Percentiles rank a stretch among this genome's conserved stretches.
Conservation (phyloP, 2,113 vertebrate genomes). For the Apus apus region DNA sequence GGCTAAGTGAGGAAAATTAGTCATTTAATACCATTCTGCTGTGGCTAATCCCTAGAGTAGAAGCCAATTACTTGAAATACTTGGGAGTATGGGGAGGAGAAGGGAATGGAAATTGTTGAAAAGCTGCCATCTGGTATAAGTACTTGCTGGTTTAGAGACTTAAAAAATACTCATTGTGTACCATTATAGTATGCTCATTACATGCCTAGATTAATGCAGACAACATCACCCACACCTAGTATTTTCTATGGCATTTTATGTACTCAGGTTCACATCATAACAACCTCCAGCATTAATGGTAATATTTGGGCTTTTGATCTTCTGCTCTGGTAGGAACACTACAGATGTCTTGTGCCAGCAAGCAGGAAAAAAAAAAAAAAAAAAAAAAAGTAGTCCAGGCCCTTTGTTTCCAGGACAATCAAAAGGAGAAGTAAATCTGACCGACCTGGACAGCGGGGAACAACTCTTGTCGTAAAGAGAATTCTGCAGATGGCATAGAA, state of each 20-base stretch:
- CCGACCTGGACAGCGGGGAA: background rate
- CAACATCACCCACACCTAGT: conserved; percentile 17
- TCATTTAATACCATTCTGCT: background rate
- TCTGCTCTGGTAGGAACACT: background rate
- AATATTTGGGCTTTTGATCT: background rate
- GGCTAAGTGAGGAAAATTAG: background rate
- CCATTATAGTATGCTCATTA: background rate
- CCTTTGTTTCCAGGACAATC: background rate
- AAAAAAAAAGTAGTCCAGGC: accelerated
- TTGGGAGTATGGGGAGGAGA: conserved; percentile 17
- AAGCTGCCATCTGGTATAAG: conserved; percentile 23
- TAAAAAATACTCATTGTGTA: background rate
- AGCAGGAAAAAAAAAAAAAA: background rate
- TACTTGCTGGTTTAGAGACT: background rate
- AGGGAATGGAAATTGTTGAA: conserved; percentile 37
- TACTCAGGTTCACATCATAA: background rate
- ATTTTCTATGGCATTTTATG: conserved; percentile 4
- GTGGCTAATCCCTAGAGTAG: background rate
- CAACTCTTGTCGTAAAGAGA: background rate
- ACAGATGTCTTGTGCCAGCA: background rate
- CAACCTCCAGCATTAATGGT: background rate
- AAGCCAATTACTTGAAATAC: conserved; percentile 4
- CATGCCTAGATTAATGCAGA: background rate
- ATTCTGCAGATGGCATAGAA: background rate
- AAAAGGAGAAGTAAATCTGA: background rate